phyloP scores from a whole-genome alignment of 2,113 vertebrate species.

The Aplodontia rufa region DNA sequence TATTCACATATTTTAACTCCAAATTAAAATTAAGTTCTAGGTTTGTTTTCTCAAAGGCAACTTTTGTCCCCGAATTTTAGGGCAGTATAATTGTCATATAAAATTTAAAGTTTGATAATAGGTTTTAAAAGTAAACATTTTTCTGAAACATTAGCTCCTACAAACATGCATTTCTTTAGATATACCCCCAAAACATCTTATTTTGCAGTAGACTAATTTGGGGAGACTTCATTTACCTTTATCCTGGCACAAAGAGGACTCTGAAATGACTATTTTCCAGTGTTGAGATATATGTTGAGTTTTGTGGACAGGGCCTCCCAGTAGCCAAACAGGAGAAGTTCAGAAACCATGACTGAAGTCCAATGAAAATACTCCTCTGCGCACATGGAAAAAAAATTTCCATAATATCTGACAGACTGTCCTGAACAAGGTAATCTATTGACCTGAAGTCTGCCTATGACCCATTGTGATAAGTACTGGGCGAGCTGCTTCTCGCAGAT shows the following conservation, averaged over 20 bases:
- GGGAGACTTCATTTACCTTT: neutral
- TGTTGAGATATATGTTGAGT: neutral
- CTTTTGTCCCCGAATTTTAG: neutral
- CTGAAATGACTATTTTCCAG: neutral
- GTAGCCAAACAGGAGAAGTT: neutral
- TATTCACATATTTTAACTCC: neutral
- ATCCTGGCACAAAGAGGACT: neutral
- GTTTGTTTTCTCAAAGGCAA: neutral
- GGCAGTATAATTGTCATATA: neutral
- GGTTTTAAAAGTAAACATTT: neutral
- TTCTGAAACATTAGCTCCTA: neutral
- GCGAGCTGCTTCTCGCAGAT: neutral
- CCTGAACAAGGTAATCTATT: neutral
- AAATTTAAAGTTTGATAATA: neutral
- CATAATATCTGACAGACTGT: neutral
- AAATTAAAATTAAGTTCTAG: neutral
- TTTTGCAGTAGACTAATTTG: neutral
- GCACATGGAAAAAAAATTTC: neutral
- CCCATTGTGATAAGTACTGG: neutral
- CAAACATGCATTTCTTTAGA: neutral
- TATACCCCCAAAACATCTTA: neutral
- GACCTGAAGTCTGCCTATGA: neutral
- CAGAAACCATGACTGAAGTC: neutral
- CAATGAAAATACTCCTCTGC: neutral
- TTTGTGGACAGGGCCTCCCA: neutral